These are phyloP conservation scores for Adelosebastes latens DNA, from an alignment of 2,797 vertebrate species.

Conservation along the genomic window DNA sequence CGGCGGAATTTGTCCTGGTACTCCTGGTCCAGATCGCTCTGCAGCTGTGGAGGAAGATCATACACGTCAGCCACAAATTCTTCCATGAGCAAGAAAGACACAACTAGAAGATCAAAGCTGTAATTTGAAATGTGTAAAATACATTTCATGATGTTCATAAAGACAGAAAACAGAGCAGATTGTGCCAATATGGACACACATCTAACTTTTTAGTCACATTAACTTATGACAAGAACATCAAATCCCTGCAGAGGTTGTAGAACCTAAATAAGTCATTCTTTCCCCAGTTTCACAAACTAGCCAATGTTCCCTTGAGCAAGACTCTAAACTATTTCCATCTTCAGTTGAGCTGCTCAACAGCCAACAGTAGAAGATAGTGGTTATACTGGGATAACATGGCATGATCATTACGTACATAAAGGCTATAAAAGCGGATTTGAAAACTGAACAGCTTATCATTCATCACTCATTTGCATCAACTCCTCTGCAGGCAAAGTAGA, in stretches of 20 bases:
- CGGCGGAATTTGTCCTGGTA: slow-evolving; percentile 99
- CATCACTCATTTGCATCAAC: neutral
- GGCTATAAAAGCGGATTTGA: neutral
- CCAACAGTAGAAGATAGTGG: neutral
- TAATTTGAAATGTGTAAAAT: neutral
- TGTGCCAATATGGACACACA: neutral
- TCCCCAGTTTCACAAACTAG: neutral
- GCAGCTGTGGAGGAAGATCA: slow-evolving; percentile 81
- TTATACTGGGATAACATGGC: neutral
- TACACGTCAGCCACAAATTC: neutral
- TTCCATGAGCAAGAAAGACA: neutral
- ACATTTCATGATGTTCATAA: neutral
- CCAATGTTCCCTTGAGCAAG: neutral
- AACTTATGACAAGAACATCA: neutral
- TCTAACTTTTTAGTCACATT: neutral
- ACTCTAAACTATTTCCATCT: neutral
- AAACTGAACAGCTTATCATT: neutral
- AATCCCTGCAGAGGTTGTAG: neutral
- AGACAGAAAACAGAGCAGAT: neutral
- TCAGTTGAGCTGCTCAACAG: neutral
- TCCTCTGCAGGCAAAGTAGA: neutral
- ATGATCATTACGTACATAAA: neutral
- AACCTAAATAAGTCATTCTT: neutral
- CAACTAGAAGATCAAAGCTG: neutral
- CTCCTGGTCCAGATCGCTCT: slow-evolving; percentile 96